Conservation (phyloP, 2,888 invertebrate genomes). For the Parnassius glacialis region DNA sequence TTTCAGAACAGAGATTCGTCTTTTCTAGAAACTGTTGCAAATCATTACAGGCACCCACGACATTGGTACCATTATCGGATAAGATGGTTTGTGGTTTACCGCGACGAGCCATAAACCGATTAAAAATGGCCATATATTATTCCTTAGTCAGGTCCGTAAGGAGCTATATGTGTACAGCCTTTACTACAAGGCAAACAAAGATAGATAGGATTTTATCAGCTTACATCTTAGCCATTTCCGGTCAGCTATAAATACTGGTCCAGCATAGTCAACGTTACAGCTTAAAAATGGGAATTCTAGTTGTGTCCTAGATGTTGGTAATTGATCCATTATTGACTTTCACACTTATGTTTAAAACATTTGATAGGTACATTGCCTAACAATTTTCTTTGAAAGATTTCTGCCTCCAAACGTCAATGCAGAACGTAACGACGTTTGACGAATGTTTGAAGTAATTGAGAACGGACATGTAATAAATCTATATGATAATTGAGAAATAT, state of each 20-base stretch:
- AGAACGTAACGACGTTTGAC: no score
- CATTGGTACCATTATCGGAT: not conserved
- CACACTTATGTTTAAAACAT: no score
- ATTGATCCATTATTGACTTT: constrained; percentile 8
- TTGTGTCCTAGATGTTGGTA: constrained; percentile 8
- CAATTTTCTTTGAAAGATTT: no score
- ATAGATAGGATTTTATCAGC: constrained; percentile 32
- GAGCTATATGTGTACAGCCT: not conserved
- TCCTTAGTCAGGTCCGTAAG: not conserved
- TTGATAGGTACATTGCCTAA: no score
- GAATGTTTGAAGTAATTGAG: constrained; percentile 33
- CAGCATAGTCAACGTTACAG: constrained; percentile 25
- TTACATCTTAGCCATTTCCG: constrained; percentile 31
- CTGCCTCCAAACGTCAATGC: no score
- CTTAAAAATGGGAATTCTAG: constrained; percentile 16
- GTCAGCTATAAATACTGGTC: constrained; percentile 29
- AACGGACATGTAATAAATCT: no score
- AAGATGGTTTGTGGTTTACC: not conserved
- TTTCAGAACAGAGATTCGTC: no score
- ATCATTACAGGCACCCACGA: no score
- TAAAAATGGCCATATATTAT: not conserved
- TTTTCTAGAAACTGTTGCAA: no score
- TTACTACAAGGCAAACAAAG: constrained; percentile 32
- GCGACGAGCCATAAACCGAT: not conserved
- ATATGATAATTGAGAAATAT: no score